Evolutionary conservation across 2,113 vertebrate species (phyloP).

Genomic region (Procavia capensis): DNA sequence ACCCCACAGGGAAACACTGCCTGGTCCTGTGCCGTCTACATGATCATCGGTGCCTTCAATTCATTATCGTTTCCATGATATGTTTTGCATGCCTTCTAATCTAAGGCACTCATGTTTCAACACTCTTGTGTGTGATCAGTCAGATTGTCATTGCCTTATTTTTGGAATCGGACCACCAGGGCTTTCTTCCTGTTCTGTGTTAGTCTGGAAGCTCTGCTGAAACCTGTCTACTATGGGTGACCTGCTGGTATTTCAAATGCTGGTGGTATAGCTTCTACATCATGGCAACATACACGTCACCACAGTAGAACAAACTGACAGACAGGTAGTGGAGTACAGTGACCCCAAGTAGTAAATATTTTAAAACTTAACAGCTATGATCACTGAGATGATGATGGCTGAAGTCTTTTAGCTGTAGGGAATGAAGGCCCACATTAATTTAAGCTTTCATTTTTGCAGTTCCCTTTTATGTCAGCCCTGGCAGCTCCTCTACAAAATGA

Average conservation of each 20-base stretch:
- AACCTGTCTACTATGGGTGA: background rate
- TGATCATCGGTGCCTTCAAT: too few relatives aligned
- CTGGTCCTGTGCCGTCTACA: background rate
- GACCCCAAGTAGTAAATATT: background rate
- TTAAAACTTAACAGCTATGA: background rate
- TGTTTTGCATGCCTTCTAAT: background rate
- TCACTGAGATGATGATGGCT: background rate
- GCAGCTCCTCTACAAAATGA: background rate
- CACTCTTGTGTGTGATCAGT: background rate
- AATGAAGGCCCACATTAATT: background rate
- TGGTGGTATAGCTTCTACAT: background rate
- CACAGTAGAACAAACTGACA: background rate
- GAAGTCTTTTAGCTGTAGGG: background rate
- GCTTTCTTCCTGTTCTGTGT: background rate
- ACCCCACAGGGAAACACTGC: background rate
- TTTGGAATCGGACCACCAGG: background rate
- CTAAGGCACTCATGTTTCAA: background rate
- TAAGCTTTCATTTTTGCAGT: background rate
- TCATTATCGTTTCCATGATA: background rate
- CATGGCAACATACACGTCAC: background rate
- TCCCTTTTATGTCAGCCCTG: background rate
- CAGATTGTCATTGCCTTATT: background rate
- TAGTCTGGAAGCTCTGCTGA: background rate
- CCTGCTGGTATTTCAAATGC: background rate
- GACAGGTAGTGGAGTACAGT: background rate